A percentile compares a stretch with the other conserved stretches of the same genome.
Evolutionary conservation across 2,888 invertebrate species (phyloP).

Genomic region (Zelleria hepariella): DNA sequence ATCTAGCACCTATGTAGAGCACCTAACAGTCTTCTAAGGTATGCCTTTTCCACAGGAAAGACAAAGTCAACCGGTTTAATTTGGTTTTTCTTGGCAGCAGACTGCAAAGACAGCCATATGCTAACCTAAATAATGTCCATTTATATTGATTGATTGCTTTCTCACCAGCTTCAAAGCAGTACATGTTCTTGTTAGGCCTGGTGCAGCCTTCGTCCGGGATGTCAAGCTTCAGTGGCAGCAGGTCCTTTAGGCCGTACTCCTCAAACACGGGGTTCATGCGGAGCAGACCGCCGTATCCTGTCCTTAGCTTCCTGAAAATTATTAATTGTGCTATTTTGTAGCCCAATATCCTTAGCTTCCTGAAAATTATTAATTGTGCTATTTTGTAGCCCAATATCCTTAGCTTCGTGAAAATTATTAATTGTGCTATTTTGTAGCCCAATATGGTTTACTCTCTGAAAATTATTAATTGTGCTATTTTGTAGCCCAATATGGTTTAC

Average conservation of each 20-base stretch:
- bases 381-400: slow-evolving; percentile 60
- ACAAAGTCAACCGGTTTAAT: too few species aligned
- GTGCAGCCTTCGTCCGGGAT: slow-evolving; percentile 95
- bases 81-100: too few species aligned
- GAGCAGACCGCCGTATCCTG: slow-evolving; percentile 85
- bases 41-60: too few species aligned
- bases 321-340: neutral
- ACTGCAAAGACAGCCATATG: too few species aligned
- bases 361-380: slow-evolving; percentile 29
- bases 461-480: slow-evolving; percentile 10
- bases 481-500: too few species aligned
- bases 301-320: slow-evolving; percentile 78
- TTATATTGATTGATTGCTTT: neutral
- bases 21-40: too few species aligned
- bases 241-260: slow-evolving; percentile 88
- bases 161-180: slow-evolving; percentile 91
- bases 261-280: slow-evolving; percentile 92
- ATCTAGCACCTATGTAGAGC: too few species aligned
- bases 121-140: neutral
- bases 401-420: slow-evolving; percentile 73
- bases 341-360: slow-evolving; percentile 80
- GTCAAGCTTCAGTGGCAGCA: slow-evolving; percentile 88
- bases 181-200: slow-evolving; percentile 89
- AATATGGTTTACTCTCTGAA: slow-evolving; percentile 82
- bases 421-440: neutral